phyloP scores from a whole-genome alignment of 2,113 vertebrate genomes.

The Balaenoptera acutorostrata region DNA sequence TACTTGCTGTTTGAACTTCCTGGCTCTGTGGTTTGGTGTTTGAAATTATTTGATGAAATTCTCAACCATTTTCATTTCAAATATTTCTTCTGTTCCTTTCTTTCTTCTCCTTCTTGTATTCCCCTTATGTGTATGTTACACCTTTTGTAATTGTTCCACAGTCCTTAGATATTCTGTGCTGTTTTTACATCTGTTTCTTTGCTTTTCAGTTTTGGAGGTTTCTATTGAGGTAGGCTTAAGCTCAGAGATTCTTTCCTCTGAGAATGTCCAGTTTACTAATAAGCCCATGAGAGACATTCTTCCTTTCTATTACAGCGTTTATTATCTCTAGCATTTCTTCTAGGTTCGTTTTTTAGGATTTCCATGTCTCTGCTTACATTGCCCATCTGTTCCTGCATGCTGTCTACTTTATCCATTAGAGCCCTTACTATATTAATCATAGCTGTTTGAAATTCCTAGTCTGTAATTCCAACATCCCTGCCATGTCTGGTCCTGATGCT shows the following conservation, averaged over 20 bases:
- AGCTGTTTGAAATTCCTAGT: not conserved
- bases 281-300: not conserved
- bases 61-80: not conserved
- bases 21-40: not conserved
- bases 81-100: not conserved
- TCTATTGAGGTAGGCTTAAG: not conserved
- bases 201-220: not conserved
- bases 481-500: not conserved
- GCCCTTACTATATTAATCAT: not conserved
- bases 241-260: not conserved
- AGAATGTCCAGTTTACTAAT: not conserved
- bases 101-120: not conserved
- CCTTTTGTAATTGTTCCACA: not conserved
- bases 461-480: not conserved
- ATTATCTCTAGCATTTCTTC: not conserved
- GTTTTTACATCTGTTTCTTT: not conserved
- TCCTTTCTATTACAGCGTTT: not conserved
- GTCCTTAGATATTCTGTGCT: not conserved
- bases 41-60: not conserved
- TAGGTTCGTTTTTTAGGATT: not conserved
- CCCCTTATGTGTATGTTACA: not conserved
- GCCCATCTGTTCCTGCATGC: not conserved
- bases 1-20: not conserved
- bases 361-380: not conserved
- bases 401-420: not conserved